Evolutionary conservation across 1,140 invertebrate species (phyloP), one percentile per base, ranked within the genome.

Genomic region (Tetramorium alpestre): DNA sequence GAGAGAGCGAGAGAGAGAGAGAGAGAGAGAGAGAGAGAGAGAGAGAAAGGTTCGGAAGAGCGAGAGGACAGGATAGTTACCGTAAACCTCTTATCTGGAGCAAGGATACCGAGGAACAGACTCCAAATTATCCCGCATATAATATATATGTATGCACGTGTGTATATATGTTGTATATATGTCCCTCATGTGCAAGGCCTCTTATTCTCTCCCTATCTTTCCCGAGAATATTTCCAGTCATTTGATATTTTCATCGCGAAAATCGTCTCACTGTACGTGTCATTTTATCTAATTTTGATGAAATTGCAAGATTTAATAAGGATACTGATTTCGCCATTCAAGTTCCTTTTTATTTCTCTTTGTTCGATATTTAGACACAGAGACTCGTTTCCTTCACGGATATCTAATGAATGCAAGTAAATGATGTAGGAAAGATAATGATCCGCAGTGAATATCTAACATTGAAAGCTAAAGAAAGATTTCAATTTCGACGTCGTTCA

Each of bases 41-140:
- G 41, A 13, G 1, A 70, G 47, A 33, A 38, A 38, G 51, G 16
- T 58, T 13, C 11, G 80, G 18, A 18, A 18, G 41, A 11, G 22
- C 18, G 38, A 38, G 41, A 58, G 67, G 49, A 54, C 51, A 33
- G 38, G 25, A 47, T 58, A 73, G 67, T 47, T 58, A 54, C 56
- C 33, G 41, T 84, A 84, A 84, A 84, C 69, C 69, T 56, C 80
- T 84, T 84, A 75, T 84, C 80, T 73, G 54, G 41, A 73, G 69
- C 44, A 64, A 47, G 41, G 67, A 82, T 82, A 56, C 54, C 54
- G 54, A 84, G 69, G 54, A 73, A 25, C 69, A 84, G 41, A 84
- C 67, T 84, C 69, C n/a, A 70, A 58, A 84, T 84, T 84, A 84
- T 84, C 54, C 69, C 8, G 69, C 41, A n/a, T 28, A 44, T 54